These are phyloP conservation scores for Holothuria leucospilota DNA, from an alignment of 53 echinoderm and acorn worm species.

Conservation along the genomic window DNA sequence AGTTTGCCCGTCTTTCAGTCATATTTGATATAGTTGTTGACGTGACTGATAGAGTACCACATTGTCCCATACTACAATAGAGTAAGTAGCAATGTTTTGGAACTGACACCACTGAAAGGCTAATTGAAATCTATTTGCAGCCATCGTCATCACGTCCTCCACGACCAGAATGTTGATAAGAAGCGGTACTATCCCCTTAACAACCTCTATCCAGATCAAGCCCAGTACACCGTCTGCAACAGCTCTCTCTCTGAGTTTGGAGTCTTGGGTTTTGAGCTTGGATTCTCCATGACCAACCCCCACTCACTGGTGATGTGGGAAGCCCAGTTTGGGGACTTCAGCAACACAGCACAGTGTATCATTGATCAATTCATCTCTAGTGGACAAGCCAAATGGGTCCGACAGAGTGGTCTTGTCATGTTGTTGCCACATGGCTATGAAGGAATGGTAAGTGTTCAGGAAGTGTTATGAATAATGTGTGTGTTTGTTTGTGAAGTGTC, in stretches of 20 bases:
- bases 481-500: neutral
- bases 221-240: conserved; percentile 94
- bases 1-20: too few relatives aligned
- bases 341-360: conserved; percentile 96
- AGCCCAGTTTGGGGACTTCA: conserved; percentile 99
- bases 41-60: too few relatives aligned
- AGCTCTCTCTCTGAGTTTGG: conserved; percentile 99
- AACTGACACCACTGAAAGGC: too few relatives aligned
- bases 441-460: conserved; percentile 88
- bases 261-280: conserved; percentile 98
- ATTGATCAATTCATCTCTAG: conserved; percentile 96
- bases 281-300: conserved; percentile 96
- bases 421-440: conserved; percentile 97
- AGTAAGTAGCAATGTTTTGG: too few relatives aligned
- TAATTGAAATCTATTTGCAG: conserved; percentile 26
- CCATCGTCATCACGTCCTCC: conserved; percentile 96
- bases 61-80: too few relatives aligned
- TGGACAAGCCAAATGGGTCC: conserved; percentile 96
- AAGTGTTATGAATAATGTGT: neutral
- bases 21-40: too few relatives aligned
- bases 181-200: conserved; percentile 84
- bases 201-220: conserved; percentile 89
- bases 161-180: conserved; percentile 94
- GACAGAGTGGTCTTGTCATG: conserved; percentile 96
- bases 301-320: conserved; percentile 94